Evolutionary conservation across 2,113 vertebrate genomes (phyloP), one percentile per base, ranked within the genome.

Genomic region (Pseudopodoces humilis): DNA sequence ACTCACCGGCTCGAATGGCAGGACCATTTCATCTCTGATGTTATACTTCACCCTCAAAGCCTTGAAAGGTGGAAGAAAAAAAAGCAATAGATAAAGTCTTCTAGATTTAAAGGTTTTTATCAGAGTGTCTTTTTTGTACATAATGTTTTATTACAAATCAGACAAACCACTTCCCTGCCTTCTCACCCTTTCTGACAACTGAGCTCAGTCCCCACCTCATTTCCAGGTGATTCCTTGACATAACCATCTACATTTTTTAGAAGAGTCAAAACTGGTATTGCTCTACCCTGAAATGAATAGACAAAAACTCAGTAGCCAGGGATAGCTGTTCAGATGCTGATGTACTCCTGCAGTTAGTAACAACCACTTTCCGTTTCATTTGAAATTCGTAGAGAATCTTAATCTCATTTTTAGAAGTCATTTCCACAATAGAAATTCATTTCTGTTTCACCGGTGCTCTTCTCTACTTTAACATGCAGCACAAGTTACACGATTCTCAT

Each of bases 1-100:
- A 95, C 98, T 98, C 93, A 99, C 99, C 63, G 99, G 99, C 84
- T 99, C 99, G 83, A 99, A 99, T 0, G 99, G 99, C 88, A 99
- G 94, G 65, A 99, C 99, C 99, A 99, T 99, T 68, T 99, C 98
- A 98, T 99, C 99, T 90, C 98, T 98, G 81, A 99, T 99, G 75
- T 99, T 98, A 39, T 99, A 99, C 71, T 99, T 99, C 91, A 98
- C 97, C 93, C 99, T 98, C 49, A 99, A 91, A 50, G 99, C 98
- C 99, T 99, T 33, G 50, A 69, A 93, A 94, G 69, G 74, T 50
- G 20, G 15, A 94, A 85, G 28, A 86, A 86, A 86, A 89, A 86
- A 80, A 49, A 65, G 41, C 20, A 37, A 87, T 2, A 25, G 35
- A 85, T 12, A 37, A 50, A 86, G 30, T 47, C 4, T 23, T 28